Base-by-base conservation (phyloP, 2,888 invertebrate genomes). In the Drosophila mimica region DNA sequence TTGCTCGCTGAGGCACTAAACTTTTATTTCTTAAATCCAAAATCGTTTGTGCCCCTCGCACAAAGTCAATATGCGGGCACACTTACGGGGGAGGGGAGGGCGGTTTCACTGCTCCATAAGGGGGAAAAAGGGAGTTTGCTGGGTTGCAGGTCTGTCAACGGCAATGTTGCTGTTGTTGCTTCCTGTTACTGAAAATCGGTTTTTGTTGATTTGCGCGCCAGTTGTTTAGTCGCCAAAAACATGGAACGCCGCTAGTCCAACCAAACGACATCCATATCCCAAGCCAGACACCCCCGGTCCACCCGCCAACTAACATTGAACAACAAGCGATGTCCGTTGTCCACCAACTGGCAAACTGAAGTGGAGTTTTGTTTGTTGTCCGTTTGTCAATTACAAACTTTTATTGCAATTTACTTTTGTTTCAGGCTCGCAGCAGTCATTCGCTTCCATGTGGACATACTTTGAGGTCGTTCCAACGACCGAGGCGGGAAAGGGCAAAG, bases 381-480 rank as follows among this genome's bases (percentile, higher is more conserved):
- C 90, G 86, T 87, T 90, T 90, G 90, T 90, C 86, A 90, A 90
- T 90, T 90, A 88, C 87, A 89, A 90, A 90, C 87, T 90, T 90
- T 90, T 89, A 90, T 90, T 90, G 88, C 88, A 86, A 90, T 90
- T 90, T 90, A 90, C 89, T 89, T 86, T 83, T 89, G 88, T 88
- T 87, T 86, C 83, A 70, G 79, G 75, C 85, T 80, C 81, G 58
- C 75, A 82, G 83, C 81, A 76, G 80, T 72, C 80, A 65, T 49
- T 65, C 59, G 48, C 62, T 66, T 56, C 67, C 67, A 70, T 74
- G 66, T 71, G 53, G 48, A 74, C 76, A 82, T 68, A 70, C 79
- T 82, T 82, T 82, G 88, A 88, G 88, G 82, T 78, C 85, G 83
- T 72, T 71, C 64, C 73, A 70, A 62, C 68, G 76, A 66, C 67